Conservation (phyloP, 2,797 vertebrate species). For the Muscicapa striata region DNA sequence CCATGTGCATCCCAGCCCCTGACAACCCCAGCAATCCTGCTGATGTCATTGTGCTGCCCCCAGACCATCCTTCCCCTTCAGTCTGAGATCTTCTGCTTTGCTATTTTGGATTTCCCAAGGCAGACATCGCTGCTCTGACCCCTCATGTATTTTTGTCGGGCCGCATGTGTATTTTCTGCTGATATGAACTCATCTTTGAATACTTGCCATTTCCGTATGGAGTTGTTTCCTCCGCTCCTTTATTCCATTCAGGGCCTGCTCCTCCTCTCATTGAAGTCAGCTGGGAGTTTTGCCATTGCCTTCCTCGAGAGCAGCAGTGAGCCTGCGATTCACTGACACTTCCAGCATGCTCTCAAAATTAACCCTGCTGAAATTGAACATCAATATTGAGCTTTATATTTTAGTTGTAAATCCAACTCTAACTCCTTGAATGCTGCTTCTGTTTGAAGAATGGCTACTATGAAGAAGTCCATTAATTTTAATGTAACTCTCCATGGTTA, state of each 20-base stretch:
- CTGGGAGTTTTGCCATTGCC: constrained; percentile 68
- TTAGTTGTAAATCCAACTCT: constrained; percentile 49
- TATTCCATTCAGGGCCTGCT: constrained; percentile 61
- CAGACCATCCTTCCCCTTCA: not conserved
- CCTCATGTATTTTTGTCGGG: constrained; percentile 33
- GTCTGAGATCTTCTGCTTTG: not conserved
- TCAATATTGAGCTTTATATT: constrained; percentile 4
- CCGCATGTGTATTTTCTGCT: constrained; percentile 44
- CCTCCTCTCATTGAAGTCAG: constrained; percentile 65
- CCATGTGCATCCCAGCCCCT: not conserved
- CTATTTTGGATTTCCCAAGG: not conserved
- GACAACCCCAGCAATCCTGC: not conserved
- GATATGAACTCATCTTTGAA: constrained; percentile 68
- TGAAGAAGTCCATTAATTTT: constrained; percentile 11
- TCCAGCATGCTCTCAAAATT: not conserved
- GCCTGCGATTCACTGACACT: constrained; percentile 26
- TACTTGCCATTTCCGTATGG: constrained; percentile 60
- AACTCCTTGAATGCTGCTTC: not conserved
- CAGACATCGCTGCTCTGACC: not conserved
- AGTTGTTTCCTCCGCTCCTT: constrained; percentile 47
- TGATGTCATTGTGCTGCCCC: not conserved
- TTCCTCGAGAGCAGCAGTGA: constrained; percentile 65
- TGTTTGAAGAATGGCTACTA: not conserved
- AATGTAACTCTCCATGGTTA: constrained; percentile 2
- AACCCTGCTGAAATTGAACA: constrained; percentile 1